Conservation (phyloP, 2,888 invertebrate genomes). For the Plagiodera versicolora region DNA sequence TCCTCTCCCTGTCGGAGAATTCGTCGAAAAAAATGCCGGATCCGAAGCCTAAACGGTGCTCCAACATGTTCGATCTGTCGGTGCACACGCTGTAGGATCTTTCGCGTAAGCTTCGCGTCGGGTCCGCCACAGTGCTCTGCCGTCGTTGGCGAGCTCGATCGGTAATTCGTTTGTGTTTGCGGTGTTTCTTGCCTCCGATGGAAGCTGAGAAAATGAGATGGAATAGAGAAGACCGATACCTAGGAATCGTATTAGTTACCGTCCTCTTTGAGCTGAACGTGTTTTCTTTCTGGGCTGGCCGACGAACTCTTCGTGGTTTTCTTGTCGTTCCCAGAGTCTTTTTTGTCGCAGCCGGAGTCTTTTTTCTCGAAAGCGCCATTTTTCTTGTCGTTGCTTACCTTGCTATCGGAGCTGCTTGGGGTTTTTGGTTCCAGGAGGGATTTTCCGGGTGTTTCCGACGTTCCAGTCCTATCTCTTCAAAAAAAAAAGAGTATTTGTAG, state of each 20-base stretch:
- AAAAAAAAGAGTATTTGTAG: not conserved
- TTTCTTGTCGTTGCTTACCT: conserved; percentile 33
- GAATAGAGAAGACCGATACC: no score
- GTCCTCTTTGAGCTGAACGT: conserved; percentile 49
- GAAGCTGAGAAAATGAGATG: not conserved
- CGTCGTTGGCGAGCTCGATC: conserved; percentile 33
- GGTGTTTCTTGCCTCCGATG: conserved; percentile 45
- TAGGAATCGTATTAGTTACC: no score
- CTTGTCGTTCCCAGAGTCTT: conserved; percentile 28
- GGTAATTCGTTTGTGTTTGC: conserved; percentile 47
- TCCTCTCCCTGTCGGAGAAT: conserved; percentile 61
- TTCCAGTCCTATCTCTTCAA: conserved; percentile 15
- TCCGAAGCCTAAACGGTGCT: conserved; percentile 40
- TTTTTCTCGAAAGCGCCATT: conserved; percentile 32
- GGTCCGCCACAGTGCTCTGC: conserved; percentile 41
- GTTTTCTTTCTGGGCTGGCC: conserved; percentile 51
- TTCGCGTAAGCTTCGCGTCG: conserved; percentile 45
- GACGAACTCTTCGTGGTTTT: conserved; percentile 49
- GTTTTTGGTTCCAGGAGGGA: conserved; percentile 45
- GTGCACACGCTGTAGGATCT: conserved; percentile 54
- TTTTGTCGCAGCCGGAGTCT: conserved; percentile 26
- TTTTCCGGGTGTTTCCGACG: conserved; percentile 33
- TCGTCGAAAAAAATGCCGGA: conserved; percentile 48
- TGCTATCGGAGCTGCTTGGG: conserved; percentile 43
- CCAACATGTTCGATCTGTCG: conserved; percentile 48